phyloP scores from a whole-genome alignment of 2,888 invertebrate species.

The Cinara cedri region DNA sequence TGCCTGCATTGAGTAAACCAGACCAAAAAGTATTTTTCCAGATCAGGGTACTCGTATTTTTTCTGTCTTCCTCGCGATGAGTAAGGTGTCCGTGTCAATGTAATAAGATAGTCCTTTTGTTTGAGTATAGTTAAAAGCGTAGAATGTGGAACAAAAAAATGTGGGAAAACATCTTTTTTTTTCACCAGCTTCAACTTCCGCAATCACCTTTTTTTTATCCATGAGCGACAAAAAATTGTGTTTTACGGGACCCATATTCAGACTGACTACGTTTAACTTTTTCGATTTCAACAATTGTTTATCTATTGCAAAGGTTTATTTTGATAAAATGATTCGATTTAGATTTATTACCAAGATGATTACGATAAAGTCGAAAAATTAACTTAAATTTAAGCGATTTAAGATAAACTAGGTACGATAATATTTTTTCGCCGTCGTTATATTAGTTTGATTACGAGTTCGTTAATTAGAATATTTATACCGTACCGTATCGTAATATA shows the following conservation, averaged over 20 bases:
- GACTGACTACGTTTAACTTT: no score
- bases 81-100: background rate
- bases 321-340: background rate
- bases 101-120: background rate
- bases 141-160: background rate
- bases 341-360: no score
- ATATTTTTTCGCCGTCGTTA: no score
- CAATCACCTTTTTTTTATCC: background rate
- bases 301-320: background rate
- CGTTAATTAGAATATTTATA: no score
- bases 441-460: no score
- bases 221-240: background rate
- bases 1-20: background rate
- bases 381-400: no score
- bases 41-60: background rate
- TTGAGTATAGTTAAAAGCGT: background rate
- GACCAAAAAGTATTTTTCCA: background rate
- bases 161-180: slow-evolving; percentile 8
- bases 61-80: no score
- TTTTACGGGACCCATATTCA: no score
- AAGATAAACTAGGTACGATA: no score
- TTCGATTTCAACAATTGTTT: background rate
- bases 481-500: no score
- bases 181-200: slow-evolving; percentile 8
- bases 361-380: no score